phyloP scores from a whole-genome alignment of 2,888 invertebrate genomes.

The Germaria angustata region DNA sequence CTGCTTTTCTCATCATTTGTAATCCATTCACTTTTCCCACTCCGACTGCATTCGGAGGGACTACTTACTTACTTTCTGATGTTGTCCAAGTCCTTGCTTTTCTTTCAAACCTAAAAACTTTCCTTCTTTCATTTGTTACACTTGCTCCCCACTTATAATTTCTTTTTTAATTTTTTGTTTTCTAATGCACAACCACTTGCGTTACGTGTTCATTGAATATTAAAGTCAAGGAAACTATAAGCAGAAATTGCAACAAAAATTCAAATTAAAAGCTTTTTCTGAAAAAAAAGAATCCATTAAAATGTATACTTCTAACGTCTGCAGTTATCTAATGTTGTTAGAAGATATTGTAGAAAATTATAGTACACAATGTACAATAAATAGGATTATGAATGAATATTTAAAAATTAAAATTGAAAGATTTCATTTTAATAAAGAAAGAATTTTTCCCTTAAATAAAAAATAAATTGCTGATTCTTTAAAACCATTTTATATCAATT shows the following conservation, averaged over 20 bases:
- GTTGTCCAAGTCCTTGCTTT: slow-evolving; percentile 38
- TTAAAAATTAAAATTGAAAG: not conserved
- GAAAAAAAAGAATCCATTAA: not conserved
- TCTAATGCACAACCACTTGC: not conserved
- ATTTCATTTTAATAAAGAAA: not conserved
- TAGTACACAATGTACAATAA: not conserved
- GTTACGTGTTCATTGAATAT: slow-evolving; percentile 60
- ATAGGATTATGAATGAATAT: not conserved
- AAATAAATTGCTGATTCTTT: no score
- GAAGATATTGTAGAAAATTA: slow-evolving; percentile 35
- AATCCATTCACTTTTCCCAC: slow-evolving; percentile 22
- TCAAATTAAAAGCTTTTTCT: slow-evolving; percentile 52
- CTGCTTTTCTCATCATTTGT: slow-evolving; percentile 53
- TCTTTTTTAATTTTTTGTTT: not conserved
- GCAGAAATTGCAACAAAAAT: slow-evolving; percentile 25
- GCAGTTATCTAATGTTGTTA: slow-evolving; percentile 34
- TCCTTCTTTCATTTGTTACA: not conserved
- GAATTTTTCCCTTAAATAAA: no score
- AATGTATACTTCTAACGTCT: slow-evolving; percentile 31
- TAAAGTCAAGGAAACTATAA: slow-evolving; percentile 57
- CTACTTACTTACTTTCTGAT: no score
- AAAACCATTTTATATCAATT: no score
- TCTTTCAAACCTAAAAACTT: slow-evolving; percentile 25
- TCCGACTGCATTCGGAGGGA: not conserved
- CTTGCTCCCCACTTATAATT: not conserved